A percentile compares a stretch with the other conserved stretches of the same genome.
Evolutionary conservation across 1,140 invertebrate genomes (phyloP).

Genomic region (Pygmarrhopalites habei): DNA sequence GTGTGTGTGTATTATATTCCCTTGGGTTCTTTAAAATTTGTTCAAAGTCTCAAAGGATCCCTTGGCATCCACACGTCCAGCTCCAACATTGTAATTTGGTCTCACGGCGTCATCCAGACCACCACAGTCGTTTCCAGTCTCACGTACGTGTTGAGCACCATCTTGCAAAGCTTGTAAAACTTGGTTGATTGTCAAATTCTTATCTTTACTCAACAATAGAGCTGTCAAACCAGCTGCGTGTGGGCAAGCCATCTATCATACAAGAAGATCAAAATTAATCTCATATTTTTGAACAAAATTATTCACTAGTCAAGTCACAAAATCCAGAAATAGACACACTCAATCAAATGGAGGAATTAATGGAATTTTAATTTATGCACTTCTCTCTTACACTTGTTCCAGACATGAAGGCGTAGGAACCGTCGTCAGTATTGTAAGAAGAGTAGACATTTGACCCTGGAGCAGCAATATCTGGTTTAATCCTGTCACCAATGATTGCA

Average conservation of each 20-base stretch:
- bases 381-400: no score
- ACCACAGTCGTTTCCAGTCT: not conserved
- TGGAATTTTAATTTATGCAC: no score
- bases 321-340: no score
- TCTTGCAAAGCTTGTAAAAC: not conserved
- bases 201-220: not conserved
- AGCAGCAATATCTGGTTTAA: conserved; percentile 3
- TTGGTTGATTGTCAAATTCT: conserved; percentile 3
- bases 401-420: conserved; percentile 1
- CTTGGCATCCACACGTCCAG: not conserved
- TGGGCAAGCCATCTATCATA: conserved; percentile 21
- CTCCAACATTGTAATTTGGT: conserved; percentile 14
- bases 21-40: no score
- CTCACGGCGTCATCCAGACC: conserved; percentile 7
- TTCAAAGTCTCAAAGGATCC: not conserved
- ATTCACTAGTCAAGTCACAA: no score
- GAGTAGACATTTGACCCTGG: conserved; percentile 16
- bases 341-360: no score
- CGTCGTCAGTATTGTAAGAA: conserved; percentile 16
- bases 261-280: no score
- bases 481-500: not conserved
- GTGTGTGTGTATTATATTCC: no score
- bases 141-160: not conserved
- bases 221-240: conserved; percentile 16
- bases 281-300: no score